phyloP scores from a whole-genome alignment of 2,797 vertebrate genomes.

The Enteromius trimaculatus region DNA sequence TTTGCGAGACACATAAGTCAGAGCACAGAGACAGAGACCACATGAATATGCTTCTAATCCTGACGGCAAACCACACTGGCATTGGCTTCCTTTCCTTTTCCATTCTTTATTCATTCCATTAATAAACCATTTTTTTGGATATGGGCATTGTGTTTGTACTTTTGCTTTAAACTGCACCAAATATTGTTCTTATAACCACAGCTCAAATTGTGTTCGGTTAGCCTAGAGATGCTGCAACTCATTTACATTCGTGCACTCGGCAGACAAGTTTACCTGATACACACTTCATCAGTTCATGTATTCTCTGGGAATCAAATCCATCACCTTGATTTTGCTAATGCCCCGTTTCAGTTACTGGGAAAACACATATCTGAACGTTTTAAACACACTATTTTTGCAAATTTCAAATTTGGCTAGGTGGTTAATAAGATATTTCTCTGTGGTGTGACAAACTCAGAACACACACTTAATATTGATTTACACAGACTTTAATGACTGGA shows the following conservation, averaged over 20 bases:
- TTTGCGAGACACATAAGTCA: conserved; percentile 7
- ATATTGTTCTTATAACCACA: background rate
- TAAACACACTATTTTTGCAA: too few species aligned
- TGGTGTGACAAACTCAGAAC: too few species aligned
- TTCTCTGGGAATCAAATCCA: background rate
- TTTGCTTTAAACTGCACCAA: background rate
- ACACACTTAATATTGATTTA: too few species aligned
- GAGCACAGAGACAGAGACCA: background rate
- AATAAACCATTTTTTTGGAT: background rate
- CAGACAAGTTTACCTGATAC: background rate
- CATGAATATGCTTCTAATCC: background rate
- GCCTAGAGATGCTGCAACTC: background rate
- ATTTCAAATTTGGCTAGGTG: too few species aligned
- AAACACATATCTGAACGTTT: too few species aligned
- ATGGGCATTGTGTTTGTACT: background rate
- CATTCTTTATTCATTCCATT: background rate
- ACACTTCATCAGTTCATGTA: background rate
- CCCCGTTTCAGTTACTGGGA: background rate
- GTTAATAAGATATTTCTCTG: too few species aligned
- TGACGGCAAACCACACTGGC: background rate
- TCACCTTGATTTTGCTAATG: background rate
- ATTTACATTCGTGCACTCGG: background rate
- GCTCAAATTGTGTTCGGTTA: background rate
- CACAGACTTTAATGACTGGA: background rate
- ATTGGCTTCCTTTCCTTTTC: conserved; percentile 10